phyloP scores from a whole-genome alignment of 2,888 invertebrate genomes.

The Spilosoma lubricipeda region DNA sequence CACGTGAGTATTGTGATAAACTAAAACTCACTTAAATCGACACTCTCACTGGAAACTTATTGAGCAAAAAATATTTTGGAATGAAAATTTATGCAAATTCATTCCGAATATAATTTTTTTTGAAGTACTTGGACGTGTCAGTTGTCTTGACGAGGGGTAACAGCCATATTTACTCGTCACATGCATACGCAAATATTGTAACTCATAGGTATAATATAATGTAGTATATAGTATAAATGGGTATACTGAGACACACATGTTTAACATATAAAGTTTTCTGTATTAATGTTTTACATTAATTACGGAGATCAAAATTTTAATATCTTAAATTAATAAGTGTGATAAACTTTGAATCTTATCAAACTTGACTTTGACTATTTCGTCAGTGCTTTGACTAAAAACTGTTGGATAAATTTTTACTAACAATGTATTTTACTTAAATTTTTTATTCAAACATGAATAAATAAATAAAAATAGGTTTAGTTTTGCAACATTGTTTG shows the following conservation, averaged over 20 bases:
- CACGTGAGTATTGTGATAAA: not conserved
- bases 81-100: not conserved
- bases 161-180: conserved; percentile 19
- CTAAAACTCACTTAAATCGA: not conserved
- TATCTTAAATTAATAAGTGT: too few species aligned
- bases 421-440: too few species aligned
- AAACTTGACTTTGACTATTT: too few species aligned
- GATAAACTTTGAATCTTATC: too few species aligned
- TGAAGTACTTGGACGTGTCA: conserved; percentile 14
- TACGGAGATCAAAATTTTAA: too few species aligned
- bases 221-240: not conserved
- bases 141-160: conserved; percentile 9
- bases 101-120: not conserved
- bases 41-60: not conserved
- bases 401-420: too few species aligned
- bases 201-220: conserved; percentile 1
- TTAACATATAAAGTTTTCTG: not conserved
- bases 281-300: not conserved
- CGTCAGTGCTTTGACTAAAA: too few species aligned
- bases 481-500: not conserved
- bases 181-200: conserved; percentile 16
- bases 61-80: not conserved
- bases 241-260: not conserved
- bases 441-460: not conserved
- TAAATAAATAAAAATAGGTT: not conserved